Evolutionary conservation across 2,797 vertebrate genomes (phyloP), one percentile per base, ranked within the genome.

Genomic region (Erithacus rubecula): DNA sequence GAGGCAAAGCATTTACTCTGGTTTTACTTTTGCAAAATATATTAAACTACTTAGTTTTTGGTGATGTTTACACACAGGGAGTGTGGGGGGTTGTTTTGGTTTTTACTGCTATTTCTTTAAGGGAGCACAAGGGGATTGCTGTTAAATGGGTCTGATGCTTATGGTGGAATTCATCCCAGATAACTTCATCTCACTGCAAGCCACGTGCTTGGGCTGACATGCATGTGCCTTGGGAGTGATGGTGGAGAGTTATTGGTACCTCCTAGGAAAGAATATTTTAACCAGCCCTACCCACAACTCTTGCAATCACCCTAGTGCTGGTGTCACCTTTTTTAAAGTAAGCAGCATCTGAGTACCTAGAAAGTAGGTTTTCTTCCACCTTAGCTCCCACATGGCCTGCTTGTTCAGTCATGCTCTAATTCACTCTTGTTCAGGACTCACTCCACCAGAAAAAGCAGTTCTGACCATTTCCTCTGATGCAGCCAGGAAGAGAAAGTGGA

Each of bases 371-470:
- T 96, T 92, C 59, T 4, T 94, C 86, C 52, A 82, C 80, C 90
- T 94, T 93, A 83, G 80, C 44, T 96, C 93, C 77, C 19, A 0
- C 7, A 16, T 79, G 95, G 74, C 80, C 56, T 82, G 49, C 21
- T 76, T 93, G 74, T 93, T 96, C 89, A 94, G 83, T 96, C 88
- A 93, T 92, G 94, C 96, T 95, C 96, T 90, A 95, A 82, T 96
- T 95, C 90, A 82, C 63, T 70, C 74, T 52, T 0, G 0, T 81
- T 94, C 63, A 53, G 47, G 52, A 49, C 62, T 94, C 70, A 16
- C 74, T 90, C 27, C 53, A 67, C 67, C 74, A 88, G 78, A 81
- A 89, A 47, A 93, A 34, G 52, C 67, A 46, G 24, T 75, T 91
- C 59, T 83, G 89, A 69, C 82, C 80, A 32, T 90, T 89, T 95